These are phyloP conservation scores for Eumaeus atala DNA, from an alignment of 1,140 invertebrate species.

Conservation along the genomic window DNA sequence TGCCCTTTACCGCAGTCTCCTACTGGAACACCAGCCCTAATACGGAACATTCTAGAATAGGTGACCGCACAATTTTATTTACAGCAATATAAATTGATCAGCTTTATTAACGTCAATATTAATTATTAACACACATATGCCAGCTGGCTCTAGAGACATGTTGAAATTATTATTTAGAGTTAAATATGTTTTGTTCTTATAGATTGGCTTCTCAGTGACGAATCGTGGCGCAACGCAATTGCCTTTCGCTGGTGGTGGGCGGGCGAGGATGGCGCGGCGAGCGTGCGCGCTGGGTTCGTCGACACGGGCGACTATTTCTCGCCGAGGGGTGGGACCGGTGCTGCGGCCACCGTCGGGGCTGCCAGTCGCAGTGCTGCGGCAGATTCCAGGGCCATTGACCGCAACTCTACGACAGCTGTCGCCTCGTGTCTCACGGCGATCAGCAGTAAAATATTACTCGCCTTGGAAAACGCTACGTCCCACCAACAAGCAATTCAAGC, in stretches of 20 bases:
- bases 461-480: slow-evolving; percentile 78
- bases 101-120: no score
- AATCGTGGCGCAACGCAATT: slow-evolving; percentile 53
- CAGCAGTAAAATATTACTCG: slow-evolving; percentile 68
- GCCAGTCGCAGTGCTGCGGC: slow-evolving; percentile 13
- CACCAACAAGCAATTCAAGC: slow-evolving; percentile 74
- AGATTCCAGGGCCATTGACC: slow-evolving; percentile 52
- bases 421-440: slow-evolving; percentile 61
- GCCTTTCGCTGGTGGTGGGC: slow-evolving; percentile 74
- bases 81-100: no score
- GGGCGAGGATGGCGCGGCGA: slow-evolving; percentile 66
- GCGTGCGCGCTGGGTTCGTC: slow-evolving; percentile 28
- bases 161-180: not conserved
- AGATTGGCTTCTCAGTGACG: slow-evolving; percentile 64
- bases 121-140: no score
- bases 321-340: not conserved
- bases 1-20: slow-evolving; percentile 42
- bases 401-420: slow-evolving; percentile 56
- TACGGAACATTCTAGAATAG: slow-evolving; percentile 50
- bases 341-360: no score
- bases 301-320: not conserved
- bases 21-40: slow-evolving; percentile 60
- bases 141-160: no score
- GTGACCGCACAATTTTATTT: slow-evolving; percentile 27
- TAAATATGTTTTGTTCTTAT: slow-evolving; percentile 11